These are phyloP conservation scores for Acanthosepion lycidas DNA, from an alignment of 2,888 invertebrate genomes.

Conservation along the genomic window DNA sequence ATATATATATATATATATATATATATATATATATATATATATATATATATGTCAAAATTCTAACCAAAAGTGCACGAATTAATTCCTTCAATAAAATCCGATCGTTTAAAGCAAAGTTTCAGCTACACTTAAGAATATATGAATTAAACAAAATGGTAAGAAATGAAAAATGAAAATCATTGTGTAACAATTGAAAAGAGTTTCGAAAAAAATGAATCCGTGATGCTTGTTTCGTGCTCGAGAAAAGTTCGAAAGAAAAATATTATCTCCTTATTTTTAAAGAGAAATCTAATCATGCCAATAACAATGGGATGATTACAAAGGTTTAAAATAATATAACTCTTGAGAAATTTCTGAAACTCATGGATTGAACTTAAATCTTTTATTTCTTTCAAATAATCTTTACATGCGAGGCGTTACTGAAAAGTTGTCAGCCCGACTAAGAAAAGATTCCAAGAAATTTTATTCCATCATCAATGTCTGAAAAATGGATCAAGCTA, in stretches of 20 bases:
- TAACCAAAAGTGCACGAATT: not conserved
- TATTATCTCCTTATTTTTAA: not conserved
- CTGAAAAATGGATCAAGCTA: no score
- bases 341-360: not conserved
- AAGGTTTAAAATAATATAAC: not conserved
- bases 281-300: not conserved
- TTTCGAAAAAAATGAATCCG: not conserved
- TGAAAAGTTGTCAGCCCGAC: no score
- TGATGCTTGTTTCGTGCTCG: not conserved
- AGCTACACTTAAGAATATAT: not conserved
- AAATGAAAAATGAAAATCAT: not conserved
- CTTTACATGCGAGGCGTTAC: no score
- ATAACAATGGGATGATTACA: not conserved
- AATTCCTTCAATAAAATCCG: not conserved
- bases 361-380: not conserved
- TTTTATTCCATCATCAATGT: no score
- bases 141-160: not conserved
- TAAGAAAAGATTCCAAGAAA: no score
- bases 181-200: not conserved
- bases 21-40: no score
- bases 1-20: no score
- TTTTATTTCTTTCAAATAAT: not conserved
- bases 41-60: no score
- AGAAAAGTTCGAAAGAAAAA: not conserved
- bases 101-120: not conserved